Evolutionary conservation across 2,113 vertebrate species (phyloP), one percentile per base, ranked within the genome.

Genomic region (Dipodomys spectabilis): DNA sequence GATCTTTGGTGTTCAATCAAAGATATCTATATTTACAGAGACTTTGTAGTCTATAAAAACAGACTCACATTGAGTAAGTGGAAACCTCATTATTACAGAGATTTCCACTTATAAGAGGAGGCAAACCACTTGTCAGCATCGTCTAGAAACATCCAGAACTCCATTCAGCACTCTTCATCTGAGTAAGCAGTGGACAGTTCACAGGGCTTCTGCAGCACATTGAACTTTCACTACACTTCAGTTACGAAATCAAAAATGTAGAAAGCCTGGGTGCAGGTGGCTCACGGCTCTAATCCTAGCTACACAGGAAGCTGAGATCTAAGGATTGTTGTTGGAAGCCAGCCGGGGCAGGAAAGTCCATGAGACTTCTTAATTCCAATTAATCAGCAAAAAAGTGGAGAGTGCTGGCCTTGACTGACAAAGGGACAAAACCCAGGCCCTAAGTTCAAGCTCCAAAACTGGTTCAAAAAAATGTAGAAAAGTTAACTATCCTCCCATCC

Each of bases 31-130:
- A 94, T 93, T 89, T 85, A 77, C 0, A 23, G 30, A 44, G 64
- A 85, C 75, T 93, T 88, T 92, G 88, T 94, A 84, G 79, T 80
- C 82, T 94, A 65, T 27, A 79, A 91, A 97, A 96, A 90, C 82
- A 89, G 94, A 97, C 35, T 83, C 32, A 68, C 19, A 90, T 78
- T 92, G 95, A 95, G 95, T 96, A 96, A 97, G 93, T 97, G 96
- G 97, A 97, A 96, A 97, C 91, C 95, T 95, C 92, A 80, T 86
- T 80, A 84, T 75, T 78, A 91, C 60, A 92, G 95, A 97, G 94
- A 89, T 97, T 96, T 97, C 96, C 96, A 95, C 44, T 88, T 44
- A 30, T n/a, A 75, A 49, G 81, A 84, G 79, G 53, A 72, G 7
- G 67, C 13, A 79, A 77, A 68, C 45, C 71, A 86, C 74, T 60